Evolutionary conservation across 2,888 invertebrate species (phyloP), one percentile per base, ranked within the genome.

Genomic region (Drosophila quinaria): DNA sequence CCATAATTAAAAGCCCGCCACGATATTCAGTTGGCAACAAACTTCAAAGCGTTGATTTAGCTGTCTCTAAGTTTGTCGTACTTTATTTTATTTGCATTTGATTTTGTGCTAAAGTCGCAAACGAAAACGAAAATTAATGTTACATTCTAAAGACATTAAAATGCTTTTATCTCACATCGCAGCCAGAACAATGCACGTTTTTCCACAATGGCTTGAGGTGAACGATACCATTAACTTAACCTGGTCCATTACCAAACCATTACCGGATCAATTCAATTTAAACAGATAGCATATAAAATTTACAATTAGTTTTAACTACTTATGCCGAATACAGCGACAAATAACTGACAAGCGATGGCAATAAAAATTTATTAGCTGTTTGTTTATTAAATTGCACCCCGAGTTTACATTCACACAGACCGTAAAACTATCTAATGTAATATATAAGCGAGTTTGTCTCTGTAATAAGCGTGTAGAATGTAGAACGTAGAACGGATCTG

Each of bases 131-230:
- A 71, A 69, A 37, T 70, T 70, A 70, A 66, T 64, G 50, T 50
- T 51, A 64, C 87, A 72, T 86, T 88, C 89, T 82, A 88, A 88
- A 82, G 73, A 82, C 89, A 88, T 88, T 88, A 86, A 86, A 67
- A 61, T 55, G 65, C 83, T 74, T 80, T 82, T 88, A 83, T 86
- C 87, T 81, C 39, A 19, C 49, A 68, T 54, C 76, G 52, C 58
- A 33, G 50, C 54, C 19, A 39, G n/a, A 15, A 61, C 56, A 60
- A 44, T 41, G 47, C 65, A 62, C 79, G 80, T 66, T 69, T 56
- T 41, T 11, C 31, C 25, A 37, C 51, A 51, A 25, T 25, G 8
- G 17, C 41, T 17, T 11, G n/a, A 17, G 37, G 3, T 31, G 17
- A 47, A 17, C 25, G 19, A 11, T 9, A 19, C 46, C n/a, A 64